Base-by-base conservation (phyloP, 2,113 vertebrate species). In the Myiagra hebetior region DNA sequence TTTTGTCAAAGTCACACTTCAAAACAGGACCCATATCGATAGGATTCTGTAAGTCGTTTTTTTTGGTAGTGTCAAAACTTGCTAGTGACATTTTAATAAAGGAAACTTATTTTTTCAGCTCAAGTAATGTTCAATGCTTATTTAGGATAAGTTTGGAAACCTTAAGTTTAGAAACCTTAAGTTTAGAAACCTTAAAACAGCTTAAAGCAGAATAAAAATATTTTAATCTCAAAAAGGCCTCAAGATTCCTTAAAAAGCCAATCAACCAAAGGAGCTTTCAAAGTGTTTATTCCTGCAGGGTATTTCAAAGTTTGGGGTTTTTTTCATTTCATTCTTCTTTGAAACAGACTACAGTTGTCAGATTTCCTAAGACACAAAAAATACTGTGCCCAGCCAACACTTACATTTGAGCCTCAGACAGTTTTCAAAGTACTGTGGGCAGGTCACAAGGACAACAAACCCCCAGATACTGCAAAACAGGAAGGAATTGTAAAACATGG, bases 401-500 rank as follows among this genome's bases (percentile, higher is more conserved):
- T 72, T 52, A n/a, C 4, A 31, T 52, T 77, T 63, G 27, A 31
- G 67, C 57, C 42, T 92, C 1, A 4, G 57, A 41, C 76, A 39
- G 49, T 53, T 81, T 86, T 91, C 55, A 37, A 47, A 86, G 67
- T 28, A 21, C 73, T 65, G 37, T 50, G 75, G 87, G 65, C 53
- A 85, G 74, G 55, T 95, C 76, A 78, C 86, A 89, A 78, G 80
- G 65, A 82, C 78, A 92, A 72, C 42, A 87, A 78, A 35, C 47
- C 57, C 41, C 23, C 57, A 74, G 69, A 94, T 50, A 57, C 49
- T 91, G 79, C 83, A 89, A 93, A 97, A 94, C 94, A 97, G 97
- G 97, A 97, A 97, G 86, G 92, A 93, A 96, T 62, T 93, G 80
- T 93, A 94, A 83, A 88, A 57, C 37, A 6, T 78, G 85, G 80